Base-by-base conservation (phyloP, 2,113 vertebrate genomes). In the Aramus guarauna region DNA sequence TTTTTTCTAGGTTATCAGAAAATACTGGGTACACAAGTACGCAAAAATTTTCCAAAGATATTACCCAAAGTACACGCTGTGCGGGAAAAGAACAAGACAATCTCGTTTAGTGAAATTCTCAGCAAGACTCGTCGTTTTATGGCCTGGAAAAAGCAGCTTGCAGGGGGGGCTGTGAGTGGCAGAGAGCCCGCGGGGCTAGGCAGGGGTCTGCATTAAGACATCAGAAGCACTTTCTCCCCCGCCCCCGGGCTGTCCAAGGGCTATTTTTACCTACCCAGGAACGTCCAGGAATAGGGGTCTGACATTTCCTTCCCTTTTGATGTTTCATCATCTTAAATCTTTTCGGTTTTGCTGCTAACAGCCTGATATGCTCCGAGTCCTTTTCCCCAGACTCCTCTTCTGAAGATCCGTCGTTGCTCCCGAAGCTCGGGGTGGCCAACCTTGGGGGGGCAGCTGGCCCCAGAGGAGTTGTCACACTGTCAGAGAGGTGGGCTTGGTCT, bases 251-350 rank as follows among this genome's bases (percentile, higher is more conserved):
- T 0, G 5, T 58, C 68, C 89, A 64, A 93, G 62, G 66, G 66
- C 90, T 97, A 97, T 97, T 97, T 98, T 97, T 97, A 97, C 79
- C 84, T 67, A 36, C 45, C 23, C 68, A 91, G 68, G 77, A 86
- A 95, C 95, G 94, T 85, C 92, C 97, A 96, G 94, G 91, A 96
- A 97, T 79, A 94, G 56, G 52, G 76, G n/a, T 69, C 69, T 95
- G 96, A 93, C 72, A 88, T 94, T 92, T 95, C 26, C 41, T 97
- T 89, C 71, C 84, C 67, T 74, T 95, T 66, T 91, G 53, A 93
- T 85, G 91, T 90, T 96, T 94, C 80, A 88, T 30, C 60, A 82
- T 43, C 64, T 95, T 72, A 94, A 83, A 80, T 74, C 58, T 86
- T 71, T 68, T 37, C 0, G 1, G 17, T 73, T 92, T 86, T 87